Evolutionary conservation across 1,140 invertebrate genomes (phyloP), one percentile per base, ranked within the genome.

Genomic region (Pseudomyrmex gracilis): DNA sequence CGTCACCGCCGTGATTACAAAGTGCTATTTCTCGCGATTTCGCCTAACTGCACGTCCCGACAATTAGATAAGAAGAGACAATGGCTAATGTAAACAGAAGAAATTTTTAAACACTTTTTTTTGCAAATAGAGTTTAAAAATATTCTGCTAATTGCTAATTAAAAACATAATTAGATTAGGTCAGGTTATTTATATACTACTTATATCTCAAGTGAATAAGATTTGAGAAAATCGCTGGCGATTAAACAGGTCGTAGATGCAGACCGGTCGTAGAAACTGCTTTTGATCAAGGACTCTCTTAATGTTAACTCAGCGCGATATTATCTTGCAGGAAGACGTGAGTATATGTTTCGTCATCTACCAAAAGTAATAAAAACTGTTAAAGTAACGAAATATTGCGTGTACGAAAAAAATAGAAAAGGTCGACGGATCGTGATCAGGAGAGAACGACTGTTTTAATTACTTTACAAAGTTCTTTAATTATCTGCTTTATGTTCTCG

Each of bases 281-380:
- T 34, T 83, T 2, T 80, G 70, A 86, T 12, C 85, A 86, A 87
- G 85, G 85, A 87, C 71, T 73, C 58, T 34, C 45, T 60, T 87
- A 83, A 87, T 77, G 86, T 83, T 87, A 86, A 86, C 78, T 49
- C 67, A 83, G 63, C 20, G 71, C 64, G 86, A 87, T 87, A 77
- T 1, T 24, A 87, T 87, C 85, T 76, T 13, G 51, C 85, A 86
- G 86, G 85, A 87, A 87, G 84, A 61, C 51, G 64, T 43, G 84
- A 86, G 49, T 76, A 64, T 34, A 34, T 80, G 85, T 83, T 70
- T 76, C 77, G 64, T 63, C 84, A 76, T 70, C 53, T 67, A 63
- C 77, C 70, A 61, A 76, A 58, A 71, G 43, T 80, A 76, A 73
- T 57, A 58, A 76, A 76, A 74, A 83, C 78, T 66, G 64, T 86